These are phyloP conservation scores for Platanista minor DNA, from an alignment of 2,113 vertebrate species.

Conservation along the genomic window DNA sequence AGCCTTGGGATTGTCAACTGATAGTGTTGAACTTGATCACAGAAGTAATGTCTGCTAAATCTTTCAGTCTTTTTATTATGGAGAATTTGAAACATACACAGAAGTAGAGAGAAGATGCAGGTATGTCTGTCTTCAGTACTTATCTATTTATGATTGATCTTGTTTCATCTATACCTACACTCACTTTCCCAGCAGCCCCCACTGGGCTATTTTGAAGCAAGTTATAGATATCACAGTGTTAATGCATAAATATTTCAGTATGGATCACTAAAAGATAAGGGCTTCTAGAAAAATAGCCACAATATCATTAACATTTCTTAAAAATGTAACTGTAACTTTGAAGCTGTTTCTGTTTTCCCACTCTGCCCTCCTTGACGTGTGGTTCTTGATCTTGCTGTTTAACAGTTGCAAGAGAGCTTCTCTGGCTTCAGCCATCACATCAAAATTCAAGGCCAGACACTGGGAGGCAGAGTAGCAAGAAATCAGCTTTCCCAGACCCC, in stretches of 20 bases:
- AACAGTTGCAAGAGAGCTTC: background rate
- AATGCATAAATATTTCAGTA: background rate
- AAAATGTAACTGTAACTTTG: background rate
- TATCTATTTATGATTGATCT: background rate
- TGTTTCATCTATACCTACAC: background rate
- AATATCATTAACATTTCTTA: background rate
- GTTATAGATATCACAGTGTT: background rate
- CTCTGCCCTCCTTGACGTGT: background rate
- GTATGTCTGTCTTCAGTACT: background rate
- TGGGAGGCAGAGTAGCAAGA: background rate
- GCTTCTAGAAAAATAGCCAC: background rate
- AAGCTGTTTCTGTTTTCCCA: background rate
- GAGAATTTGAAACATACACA: background rate
- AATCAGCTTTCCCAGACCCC: background rate
- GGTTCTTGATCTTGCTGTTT: background rate
- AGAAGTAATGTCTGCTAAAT: background rate
- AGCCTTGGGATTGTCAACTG: background rate
- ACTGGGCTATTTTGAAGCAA: background rate
- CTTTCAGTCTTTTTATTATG: background rate
- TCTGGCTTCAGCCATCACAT: background rate
- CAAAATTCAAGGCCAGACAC: background rate
- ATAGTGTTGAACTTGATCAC: background rate
- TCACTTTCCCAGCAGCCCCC: background rate
- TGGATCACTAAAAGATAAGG: background rate
- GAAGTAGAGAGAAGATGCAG: background rate